Evolutionary conservation across 2,888 invertebrate genomes (phyloP).

Genomic region (Tipula lateralis): DNA sequence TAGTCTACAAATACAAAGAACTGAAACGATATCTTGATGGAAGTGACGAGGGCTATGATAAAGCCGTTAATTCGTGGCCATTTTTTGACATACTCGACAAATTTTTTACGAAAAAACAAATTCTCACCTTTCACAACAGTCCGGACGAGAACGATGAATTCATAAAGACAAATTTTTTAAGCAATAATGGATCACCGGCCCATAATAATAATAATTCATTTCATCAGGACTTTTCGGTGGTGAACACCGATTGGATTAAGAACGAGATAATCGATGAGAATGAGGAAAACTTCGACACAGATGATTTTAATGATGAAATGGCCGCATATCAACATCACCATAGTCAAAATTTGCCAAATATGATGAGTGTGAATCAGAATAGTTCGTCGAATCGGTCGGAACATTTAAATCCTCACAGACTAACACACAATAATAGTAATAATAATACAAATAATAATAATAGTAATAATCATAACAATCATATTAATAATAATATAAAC

Average conservation of each 20-base stretch:
- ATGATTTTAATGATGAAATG: slow-evolving; percentile 26
- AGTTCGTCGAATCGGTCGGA: neutral
- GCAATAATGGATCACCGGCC: neutral
- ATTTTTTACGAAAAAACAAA: slow-evolving; percentile 26
- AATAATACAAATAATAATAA: neutral
- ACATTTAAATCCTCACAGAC: neutral
- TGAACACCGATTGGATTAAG: slow-evolving; percentile 20
- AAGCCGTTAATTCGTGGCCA: slow-evolving; percentile 19
- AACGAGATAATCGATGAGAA: slow-evolving; percentile 25
- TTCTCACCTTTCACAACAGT: neutral
- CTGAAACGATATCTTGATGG: neutral
- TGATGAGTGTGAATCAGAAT: neutral
- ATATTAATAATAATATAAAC: neutral
- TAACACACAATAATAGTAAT: neutral
- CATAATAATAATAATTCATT: neutral
- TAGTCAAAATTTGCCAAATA: neutral
- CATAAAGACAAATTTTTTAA: neutral
- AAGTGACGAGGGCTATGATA: slow-evolving; percentile 26
- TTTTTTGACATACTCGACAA: slow-evolving; percentile 25
- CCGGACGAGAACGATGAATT: slow-evolving; percentile 26
- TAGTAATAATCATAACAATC: neutral
- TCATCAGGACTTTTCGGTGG: neutral
- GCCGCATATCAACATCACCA: slow-evolving; percentile 24
- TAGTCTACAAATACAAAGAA: slow-evolving; percentile 24
- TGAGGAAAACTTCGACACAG: neutral